These are phyloP conservation scores for Scolopax rusticola DNA, from an alignment of 2,797 vertebrate genomes.

Conservation along the genomic window DNA sequence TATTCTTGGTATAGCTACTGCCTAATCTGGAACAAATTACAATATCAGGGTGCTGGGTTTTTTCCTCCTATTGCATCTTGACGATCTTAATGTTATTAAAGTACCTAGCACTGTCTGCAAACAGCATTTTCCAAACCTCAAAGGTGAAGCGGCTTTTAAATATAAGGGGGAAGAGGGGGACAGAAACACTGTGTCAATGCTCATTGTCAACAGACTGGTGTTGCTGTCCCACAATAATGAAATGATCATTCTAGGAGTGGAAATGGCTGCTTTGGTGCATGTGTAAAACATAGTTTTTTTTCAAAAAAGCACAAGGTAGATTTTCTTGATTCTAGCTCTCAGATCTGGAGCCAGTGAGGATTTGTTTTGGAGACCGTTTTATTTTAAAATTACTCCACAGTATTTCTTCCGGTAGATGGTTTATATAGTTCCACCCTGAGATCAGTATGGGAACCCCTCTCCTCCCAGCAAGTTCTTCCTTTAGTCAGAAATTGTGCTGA, in stretches of 20 bases:
- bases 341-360: not conserved
- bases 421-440: not conserved
- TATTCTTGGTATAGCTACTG: not conserved
- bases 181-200: not conserved
- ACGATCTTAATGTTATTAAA: not conserved
- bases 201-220: not conserved
- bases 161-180: not conserved
- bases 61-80: not conserved
- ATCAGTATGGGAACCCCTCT: not conserved
- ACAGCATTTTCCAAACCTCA: not conserved
- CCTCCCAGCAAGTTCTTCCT: not conserved
- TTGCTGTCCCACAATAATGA: not conserved
- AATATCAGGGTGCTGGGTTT: fast-evolving
- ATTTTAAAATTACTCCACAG: not conserved
- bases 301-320: not conserved
- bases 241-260: not conserved
- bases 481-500: not conserved
- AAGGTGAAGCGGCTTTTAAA: not conserved
- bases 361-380: not conserved
- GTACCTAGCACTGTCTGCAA: not conserved
- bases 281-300: not conserved
- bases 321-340: not conserved
- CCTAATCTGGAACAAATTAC: not conserved
- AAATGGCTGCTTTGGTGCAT: not conserved
- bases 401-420: not conserved